Percentiles rank a stretch among this genome's conserved stretches.
These are phyloP conservation scores for Dendrophyllia cribrosa DNA, from an alignment of 64 coral and sea anemone genomes.

Conservation along the genomic window DNA sequence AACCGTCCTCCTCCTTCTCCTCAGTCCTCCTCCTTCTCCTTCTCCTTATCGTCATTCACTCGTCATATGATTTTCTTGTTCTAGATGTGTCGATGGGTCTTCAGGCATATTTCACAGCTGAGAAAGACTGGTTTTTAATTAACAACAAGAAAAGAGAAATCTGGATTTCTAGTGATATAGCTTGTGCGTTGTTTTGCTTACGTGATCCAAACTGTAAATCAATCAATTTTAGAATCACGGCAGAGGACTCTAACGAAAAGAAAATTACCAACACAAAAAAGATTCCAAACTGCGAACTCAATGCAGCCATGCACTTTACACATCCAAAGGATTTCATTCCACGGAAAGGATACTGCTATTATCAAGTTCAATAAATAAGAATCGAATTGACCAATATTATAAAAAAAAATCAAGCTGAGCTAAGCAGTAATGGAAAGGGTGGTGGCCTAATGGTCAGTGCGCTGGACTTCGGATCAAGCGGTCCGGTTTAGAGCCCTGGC, in stretches of 20 bases:
- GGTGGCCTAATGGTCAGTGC: too few relatives aligned
- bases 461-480: too few relatives aligned
- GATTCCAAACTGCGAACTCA: not conserved
- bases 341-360: conserved; percentile 15
- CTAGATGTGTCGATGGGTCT: not conserved
- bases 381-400: too few relatives aligned
- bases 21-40: too few relatives aligned
- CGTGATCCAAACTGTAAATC: conserved; percentile 5
- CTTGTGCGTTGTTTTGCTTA: conserved; percentile 5
- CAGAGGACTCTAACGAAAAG: not conserved
- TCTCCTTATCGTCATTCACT: too few relatives aligned
- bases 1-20: too few relatives aligned
- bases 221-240: not conserved
- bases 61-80: not conserved
- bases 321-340: not conserved
- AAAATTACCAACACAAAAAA: not conserved
- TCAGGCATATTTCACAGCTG: not conserved
- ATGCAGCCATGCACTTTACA: not conserved
- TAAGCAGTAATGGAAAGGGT: too few relatives aligned
- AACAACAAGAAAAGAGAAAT: not conserved
- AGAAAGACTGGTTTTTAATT: not conserved
- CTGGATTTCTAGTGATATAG: not conserved
- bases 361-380: not conserved
- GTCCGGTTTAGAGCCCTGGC: too few relatives aligned
- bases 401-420: too few relatives aligned